A percentile compares a stretch with the other conserved stretches of the same genome.
phyloP scores from a whole-genome alignment of 1,140 invertebrate species.

The Orussus abietinus region DNA sequence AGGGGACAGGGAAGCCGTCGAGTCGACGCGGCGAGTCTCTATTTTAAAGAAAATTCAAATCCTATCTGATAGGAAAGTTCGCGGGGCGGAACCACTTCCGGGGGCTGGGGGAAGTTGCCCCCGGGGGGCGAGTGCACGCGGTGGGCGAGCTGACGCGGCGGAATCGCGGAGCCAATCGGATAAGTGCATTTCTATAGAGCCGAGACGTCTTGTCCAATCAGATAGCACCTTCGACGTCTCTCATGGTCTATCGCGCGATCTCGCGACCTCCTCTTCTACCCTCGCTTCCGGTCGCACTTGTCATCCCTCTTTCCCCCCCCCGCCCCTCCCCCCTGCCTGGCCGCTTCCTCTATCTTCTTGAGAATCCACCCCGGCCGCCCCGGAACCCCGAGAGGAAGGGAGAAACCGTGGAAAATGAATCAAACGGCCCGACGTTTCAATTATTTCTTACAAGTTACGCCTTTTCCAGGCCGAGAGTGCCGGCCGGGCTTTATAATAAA shows the following conservation, averaged over 20 bases:
- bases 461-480: too few relatives aligned
- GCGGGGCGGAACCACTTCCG: conserved; percentile 17
- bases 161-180: conserved; percentile 51
- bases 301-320: conserved; percentile 6
- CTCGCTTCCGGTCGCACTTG: background rate
- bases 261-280: conserved; percentile 18
- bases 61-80: conserved; percentile 38
- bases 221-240: conserved; percentile 51
- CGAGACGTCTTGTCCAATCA: conserved; percentile 45
- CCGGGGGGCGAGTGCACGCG: conserved; percentile 5
- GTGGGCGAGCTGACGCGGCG: conserved; percentile 41
- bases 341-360: too few relatives aligned
- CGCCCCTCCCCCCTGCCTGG: background rate
- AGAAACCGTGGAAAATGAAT: conserved; percentile 42
- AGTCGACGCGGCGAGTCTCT: conserved; percentile 12
- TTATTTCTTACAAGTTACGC: conserved; percentile 40
- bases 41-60: conserved; percentile 38
- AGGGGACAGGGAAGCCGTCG: background rate
- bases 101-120: conserved; percentile 12
- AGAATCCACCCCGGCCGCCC: conserved; percentile 15
- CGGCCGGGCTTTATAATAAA: too few relatives aligned
- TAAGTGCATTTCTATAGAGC: conserved; percentile 50
- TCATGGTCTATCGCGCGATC: conserved; percentile 50
- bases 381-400: conserved; percentile 12
- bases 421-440: conserved; percentile 44